These are phyloP conservation scores for Melanostigma gelatinosum DNA, from an alignment of 2,113 vertebrate genomes.

Conservation along the genomic window DNA sequence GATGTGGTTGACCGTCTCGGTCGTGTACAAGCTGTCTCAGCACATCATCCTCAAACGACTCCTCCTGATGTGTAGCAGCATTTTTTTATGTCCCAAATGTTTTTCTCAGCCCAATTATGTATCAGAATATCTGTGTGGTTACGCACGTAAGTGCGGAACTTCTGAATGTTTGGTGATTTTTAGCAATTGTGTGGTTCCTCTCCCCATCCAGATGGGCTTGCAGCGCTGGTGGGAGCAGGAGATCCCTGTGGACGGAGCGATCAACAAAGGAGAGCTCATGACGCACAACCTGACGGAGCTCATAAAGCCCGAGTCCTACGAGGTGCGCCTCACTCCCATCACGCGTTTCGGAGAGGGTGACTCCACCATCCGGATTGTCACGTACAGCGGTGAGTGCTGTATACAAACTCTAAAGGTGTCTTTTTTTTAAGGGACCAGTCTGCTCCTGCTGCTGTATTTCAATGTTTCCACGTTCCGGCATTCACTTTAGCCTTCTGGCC, in stretches of 20 bases:
- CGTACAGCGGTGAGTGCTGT: conserved; percentile 91
- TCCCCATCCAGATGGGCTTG: conserved; percentile 87
- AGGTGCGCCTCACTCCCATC: conserved; percentile 95
- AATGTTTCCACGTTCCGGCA: not conserved
- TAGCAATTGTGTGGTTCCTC: conserved; percentile 1
- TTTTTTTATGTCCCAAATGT: no score
- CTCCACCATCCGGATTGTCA: conserved; percentile 93
- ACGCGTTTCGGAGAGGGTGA: conserved; percentile 96
- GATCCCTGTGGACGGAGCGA: conserved; percentile 91
- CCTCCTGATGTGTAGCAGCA: no score
- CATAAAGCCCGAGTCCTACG: conserved; percentile 94
- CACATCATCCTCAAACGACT: no score
- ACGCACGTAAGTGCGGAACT: not conserved
- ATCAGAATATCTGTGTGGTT: not conserved
- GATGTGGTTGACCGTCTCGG: no score
- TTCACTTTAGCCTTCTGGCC: conserved; percentile 11
- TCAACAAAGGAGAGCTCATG: conserved; percentile 95
- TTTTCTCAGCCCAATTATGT: not conserved
- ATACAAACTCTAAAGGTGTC: not conserved
- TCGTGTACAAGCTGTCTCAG: no score
- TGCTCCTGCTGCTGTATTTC: not conserved
- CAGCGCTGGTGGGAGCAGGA: conserved; percentile 99
- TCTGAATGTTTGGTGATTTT: not conserved
- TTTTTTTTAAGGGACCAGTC: not conserved
- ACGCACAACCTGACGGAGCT: conserved; percentile 97